Percentiles rank a stretch among this genome's conserved stretches.
These are phyloP conservation scores for Pardalotus punctatus DNA, from an alignment of 2,113 vertebrate genomes.

Conservation along the genomic window DNA sequence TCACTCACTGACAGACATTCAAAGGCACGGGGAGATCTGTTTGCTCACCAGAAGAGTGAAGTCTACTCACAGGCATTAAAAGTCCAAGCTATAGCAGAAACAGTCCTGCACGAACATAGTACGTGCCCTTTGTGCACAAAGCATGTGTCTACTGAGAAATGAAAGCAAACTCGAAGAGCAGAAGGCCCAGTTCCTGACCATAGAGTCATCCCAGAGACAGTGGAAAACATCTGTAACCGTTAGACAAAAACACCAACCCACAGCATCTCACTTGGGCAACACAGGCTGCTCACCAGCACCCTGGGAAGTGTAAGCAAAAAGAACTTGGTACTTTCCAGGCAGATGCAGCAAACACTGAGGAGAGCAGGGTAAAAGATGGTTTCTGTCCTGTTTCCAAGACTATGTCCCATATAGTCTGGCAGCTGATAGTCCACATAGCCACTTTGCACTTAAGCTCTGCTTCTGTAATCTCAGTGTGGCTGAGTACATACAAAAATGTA, in stretches of 20 bases:
- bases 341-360: constrained; percentile 30
- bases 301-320: neutral
- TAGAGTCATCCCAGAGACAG: neutral
- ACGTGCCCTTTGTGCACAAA: neutral
- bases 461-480: neutral
- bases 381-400: neutral
- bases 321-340: neutral
- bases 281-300: neutral
- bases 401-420: neutral
- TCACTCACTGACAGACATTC: neutral
- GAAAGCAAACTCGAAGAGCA: neutral
- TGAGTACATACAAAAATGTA: neutral
- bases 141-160: neutral
- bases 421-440: neutral
- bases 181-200: neutral
- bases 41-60: neutral
- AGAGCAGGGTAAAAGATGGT: neutral
- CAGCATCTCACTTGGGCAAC: neutral
- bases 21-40: neutral
- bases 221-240: neutral
- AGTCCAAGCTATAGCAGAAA: neutral
- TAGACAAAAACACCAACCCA: neutral
- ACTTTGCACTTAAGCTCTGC: neutral
- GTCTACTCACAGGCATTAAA: neutral
- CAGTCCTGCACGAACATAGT: neutral